These are phyloP conservation scores for Laothoe populi DNA, from an alignment of 2,888 invertebrate species.

Conservation along the genomic window DNA sequence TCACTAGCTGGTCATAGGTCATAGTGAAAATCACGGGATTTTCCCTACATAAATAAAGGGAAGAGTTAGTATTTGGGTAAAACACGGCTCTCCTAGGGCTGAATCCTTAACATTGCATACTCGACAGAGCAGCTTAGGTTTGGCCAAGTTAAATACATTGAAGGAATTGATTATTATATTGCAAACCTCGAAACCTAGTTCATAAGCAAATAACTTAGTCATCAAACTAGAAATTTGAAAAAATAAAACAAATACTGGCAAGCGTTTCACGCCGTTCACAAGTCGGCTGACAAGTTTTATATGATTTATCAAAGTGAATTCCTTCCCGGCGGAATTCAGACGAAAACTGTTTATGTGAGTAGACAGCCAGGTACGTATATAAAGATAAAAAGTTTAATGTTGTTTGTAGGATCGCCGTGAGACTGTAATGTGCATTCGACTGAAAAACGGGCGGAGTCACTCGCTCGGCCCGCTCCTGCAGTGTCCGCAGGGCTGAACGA, in stretches of 20 bases:
- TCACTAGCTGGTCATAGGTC: no score
- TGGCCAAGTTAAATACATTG: no score
- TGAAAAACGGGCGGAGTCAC: conserved; percentile 57
- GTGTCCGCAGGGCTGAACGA: conserved; percentile 19
- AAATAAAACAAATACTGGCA: conserved; percentile 10
- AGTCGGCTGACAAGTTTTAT: conserved; percentile 21
- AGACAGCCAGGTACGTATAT: conserved; percentile 26
- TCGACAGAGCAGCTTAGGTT: no score
- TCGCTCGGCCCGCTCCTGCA: conserved; percentile 38
- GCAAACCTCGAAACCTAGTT: not conserved
- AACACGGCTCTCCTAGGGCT: no score
- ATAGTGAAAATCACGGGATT: no score
- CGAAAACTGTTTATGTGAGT: conserved; percentile 22
- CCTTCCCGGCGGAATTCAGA: conserved; percentile 18
- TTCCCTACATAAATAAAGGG: no score
- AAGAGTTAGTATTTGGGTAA: no score
- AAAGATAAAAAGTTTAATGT: conserved; percentile 60
- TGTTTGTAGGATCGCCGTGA: conserved; percentile 54
- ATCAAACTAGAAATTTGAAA: not conserved
- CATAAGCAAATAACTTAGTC: not conserved
- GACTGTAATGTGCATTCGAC: conserved; percentile 56
- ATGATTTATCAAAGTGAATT: conserved; percentile 21
- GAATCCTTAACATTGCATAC: no score
- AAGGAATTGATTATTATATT: no score
- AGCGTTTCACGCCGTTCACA: conserved; percentile 11